These are phyloP conservation scores for Ecliptopera silaceata DNA, from an alignment of 2,888 invertebrate genomes.

Conservation along the genomic window DNA sequence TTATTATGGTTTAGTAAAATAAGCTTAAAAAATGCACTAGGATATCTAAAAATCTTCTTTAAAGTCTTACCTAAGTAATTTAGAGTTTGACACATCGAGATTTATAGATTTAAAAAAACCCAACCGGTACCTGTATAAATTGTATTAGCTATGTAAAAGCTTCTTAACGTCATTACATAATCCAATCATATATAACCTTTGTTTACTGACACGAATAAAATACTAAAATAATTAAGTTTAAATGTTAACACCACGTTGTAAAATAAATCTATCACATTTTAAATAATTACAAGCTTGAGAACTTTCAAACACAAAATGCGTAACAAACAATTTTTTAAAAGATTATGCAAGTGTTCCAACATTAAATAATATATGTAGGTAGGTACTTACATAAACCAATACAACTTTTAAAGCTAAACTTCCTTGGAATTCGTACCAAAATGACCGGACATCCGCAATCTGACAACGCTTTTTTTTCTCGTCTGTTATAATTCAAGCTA, in stretches of 20 bases:
- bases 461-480: not conserved
- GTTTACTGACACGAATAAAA: conserved; percentile 1
- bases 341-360: not conserved
- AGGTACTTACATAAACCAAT: not conserved
- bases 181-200: not conserved
- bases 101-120: too few relatives aligned
- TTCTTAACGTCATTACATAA: too few relatives aligned
- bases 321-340: not conserved
- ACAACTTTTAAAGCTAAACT: not conserved
- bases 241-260: not conserved
- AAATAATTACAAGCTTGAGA: too few relatives aligned
- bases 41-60: too few relatives aligned
- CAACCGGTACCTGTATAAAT: too few relatives aligned
- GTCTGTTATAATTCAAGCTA: not conserved
- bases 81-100: too few relatives aligned
- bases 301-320: not conserved
- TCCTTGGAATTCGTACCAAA: not conserved
- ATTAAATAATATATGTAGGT: not conserved
- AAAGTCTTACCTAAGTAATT: too few relatives aligned
- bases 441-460: not conserved
- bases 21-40: too few relatives aligned
- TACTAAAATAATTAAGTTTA: conserved; percentile 2
- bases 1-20: too few relatives aligned
- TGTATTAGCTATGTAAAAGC: too few relatives aligned
- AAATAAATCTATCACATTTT: not conserved